These are phyloP conservation scores for Amazona ochrocephala DNA, from an alignment of 2,797 vertebrate species.

Conservation along the genomic window DNA sequence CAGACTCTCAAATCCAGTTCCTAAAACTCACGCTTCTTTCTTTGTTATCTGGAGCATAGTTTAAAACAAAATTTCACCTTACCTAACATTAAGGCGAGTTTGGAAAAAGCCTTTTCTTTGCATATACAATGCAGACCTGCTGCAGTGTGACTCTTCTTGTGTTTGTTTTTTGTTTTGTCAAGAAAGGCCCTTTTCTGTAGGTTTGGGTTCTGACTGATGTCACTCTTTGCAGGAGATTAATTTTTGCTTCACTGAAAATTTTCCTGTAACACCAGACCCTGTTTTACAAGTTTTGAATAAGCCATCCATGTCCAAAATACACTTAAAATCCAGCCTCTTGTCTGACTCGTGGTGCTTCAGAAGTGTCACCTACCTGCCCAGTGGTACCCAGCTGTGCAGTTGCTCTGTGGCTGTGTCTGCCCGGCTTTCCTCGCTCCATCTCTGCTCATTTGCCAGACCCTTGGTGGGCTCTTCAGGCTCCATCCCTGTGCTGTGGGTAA, in stretches of 20 bases:
- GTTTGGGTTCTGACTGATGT: not conserved
- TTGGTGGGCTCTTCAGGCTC: not conserved
- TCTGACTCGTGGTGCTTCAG: not conserved
- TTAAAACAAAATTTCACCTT: not conserved
- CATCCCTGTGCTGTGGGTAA: not conserved
- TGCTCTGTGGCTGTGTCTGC: not conserved
- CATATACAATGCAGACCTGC: not conserved
- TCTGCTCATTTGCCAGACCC: accelerated
- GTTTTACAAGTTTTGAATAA: not conserved
- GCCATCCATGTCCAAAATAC: not conserved
- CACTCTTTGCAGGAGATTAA: not conserved
- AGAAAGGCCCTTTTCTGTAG: not conserved
- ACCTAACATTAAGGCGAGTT: not conserved
- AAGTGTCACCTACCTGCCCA: not conserved
- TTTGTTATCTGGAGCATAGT: not conserved
- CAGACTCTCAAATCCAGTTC: not conserved
- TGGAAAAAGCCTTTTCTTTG: not conserved
- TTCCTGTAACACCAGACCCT: accelerated
- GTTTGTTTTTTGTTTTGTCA: not conserved
- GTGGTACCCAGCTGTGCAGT: not conserved
- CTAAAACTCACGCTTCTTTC: not conserved
- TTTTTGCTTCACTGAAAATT: not conserved
- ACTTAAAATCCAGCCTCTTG: not conserved
- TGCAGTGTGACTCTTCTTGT: not conserved
- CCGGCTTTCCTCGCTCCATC: accelerated